phyloP scores from a whole-genome alignment of 2,113 vertebrate genomes.

The Stictonetta naevosa region DNA sequence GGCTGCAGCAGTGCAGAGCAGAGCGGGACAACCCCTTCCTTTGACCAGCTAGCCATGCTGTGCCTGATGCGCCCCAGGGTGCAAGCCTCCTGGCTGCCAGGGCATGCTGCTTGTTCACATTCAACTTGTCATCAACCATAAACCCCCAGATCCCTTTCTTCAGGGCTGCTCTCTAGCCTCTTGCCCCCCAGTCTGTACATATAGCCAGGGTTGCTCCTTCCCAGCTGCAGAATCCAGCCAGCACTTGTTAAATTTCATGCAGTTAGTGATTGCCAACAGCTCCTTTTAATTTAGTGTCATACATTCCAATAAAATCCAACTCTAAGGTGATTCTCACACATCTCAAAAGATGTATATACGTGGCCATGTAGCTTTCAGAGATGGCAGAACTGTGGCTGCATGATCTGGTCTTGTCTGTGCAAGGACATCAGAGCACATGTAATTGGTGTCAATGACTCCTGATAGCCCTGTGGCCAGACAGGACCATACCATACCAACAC shows the following conservation, averaged over 20 bases:
- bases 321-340: rapidly evolving
- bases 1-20: too few species aligned
- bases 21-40: too few species aligned
- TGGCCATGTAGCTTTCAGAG: background rate
- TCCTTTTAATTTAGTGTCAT: background rate
- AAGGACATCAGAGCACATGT: background rate
- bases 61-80: background rate
- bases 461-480: background rate
- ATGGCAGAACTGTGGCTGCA: background rate
- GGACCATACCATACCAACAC: background rate
- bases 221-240: background rate
- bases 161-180: background rate
- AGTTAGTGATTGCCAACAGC: too few species aligned
- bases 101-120: background rate
- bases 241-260: too few species aligned
- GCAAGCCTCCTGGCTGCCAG: background rate
- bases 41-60: too few species aligned
- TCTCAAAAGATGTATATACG: rapidly evolving
- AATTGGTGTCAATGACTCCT: background rate
- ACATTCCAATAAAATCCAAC: background rate
- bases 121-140: background rate
- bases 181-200: background rate
- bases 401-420: background rate
- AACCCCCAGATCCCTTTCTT: background rate
- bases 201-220: background rate